Base-by-base conservation (phyloP, 2,113 vertebrate species). In the Catharus bicknelli region DNA sequence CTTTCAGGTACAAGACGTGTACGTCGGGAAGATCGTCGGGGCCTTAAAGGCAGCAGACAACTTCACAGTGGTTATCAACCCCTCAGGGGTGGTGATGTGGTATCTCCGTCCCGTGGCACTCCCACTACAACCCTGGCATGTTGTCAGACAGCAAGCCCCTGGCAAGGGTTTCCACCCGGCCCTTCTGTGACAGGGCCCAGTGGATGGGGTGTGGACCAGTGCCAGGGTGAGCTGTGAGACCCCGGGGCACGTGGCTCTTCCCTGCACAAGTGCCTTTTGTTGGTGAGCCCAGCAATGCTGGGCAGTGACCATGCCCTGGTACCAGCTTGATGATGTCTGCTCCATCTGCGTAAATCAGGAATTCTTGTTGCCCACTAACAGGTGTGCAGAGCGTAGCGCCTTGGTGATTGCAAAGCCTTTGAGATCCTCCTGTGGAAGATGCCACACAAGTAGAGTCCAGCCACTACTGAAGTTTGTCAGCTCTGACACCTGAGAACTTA, bases 41-140 rank as follows among this genome's bases (percentile, higher is more conserved):
- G 36, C 51, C 13, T 95, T 99, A 75, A 98, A 94, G 51, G 91
- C 97, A 10, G 93, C 94, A 55, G 97, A 97, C 59, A 96, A 86
- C 72, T 99, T 99, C 76, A 98, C 98, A 0, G 98, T 99, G 23
- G 77, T 97, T 5, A 95, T 99, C 90, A 99, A 99, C 95, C 99
- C 99, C 27, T 98, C 98, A 0, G 99, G 99, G 9, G 99, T 99
- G 76, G 99, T 99, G 90, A 99, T 99, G 99, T 99, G 98, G 99
- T 98, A 99, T 27, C 82, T 99, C 75, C 95, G 90, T 16, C 98
- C 99, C 7, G 32, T 9, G 17, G 63, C 57, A 23, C n/a, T 54
- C 50, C 32, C 12, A 0, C n/a, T 16, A 1, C 69, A 43, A 6
- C 48, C 81, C 51, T 43, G n/a, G 75, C 50, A 5, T 5, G 8